Percentiles rank a stretch among this genome's conserved stretches.
phyloP scores from a whole-genome alignment of 2,888 invertebrate species.

The Cheilosia scutellata region DNA sequence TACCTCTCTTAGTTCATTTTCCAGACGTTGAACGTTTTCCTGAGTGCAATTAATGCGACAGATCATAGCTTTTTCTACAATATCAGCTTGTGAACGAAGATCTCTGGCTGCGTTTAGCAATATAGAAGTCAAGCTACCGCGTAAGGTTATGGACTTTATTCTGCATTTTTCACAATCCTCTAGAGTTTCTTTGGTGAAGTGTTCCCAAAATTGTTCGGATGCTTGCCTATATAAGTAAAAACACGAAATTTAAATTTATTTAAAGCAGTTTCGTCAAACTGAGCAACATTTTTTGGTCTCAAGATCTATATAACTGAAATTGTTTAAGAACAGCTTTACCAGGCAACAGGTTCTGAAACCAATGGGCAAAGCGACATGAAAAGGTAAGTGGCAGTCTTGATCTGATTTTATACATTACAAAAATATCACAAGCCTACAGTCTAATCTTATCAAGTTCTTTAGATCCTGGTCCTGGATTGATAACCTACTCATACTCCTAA shows the following conservation, averaged over 20 bases:
- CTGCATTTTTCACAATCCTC: slow-evolving; percentile 90
- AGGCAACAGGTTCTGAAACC: no score
- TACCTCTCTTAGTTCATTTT: slow-evolving; percentile 87
- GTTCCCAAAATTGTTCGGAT: slow-evolving; percentile 93
- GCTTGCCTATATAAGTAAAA: slow-evolving; percentile 87
- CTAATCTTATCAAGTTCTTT: no score
- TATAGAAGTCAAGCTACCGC: slow-evolving; percentile 90
- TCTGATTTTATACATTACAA: no score
- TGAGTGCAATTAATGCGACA: slow-evolving; percentile 91
- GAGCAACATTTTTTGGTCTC: no score
- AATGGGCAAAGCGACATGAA: no score
- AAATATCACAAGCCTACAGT: no score
- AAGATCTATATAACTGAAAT: no score
- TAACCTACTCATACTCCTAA: no score
- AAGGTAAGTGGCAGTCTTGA: no score
- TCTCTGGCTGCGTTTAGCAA: slow-evolving; percentile 91
- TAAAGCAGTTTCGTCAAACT: neutral
- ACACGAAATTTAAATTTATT: neutral
- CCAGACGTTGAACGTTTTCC: slow-evolving; percentile 89
- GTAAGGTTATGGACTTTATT: slow-evolving; percentile 88
- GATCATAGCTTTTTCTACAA: slow-evolving; percentile 90
- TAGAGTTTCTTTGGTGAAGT: slow-evolving; percentile 91
- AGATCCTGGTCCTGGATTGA: no score
- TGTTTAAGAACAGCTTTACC: no score
- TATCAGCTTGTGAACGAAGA: slow-evolving; percentile 92